Base-by-base conservation (phyloP, 2,888 invertebrate species). In the Cataglyphis rosenhaueri region DNA sequence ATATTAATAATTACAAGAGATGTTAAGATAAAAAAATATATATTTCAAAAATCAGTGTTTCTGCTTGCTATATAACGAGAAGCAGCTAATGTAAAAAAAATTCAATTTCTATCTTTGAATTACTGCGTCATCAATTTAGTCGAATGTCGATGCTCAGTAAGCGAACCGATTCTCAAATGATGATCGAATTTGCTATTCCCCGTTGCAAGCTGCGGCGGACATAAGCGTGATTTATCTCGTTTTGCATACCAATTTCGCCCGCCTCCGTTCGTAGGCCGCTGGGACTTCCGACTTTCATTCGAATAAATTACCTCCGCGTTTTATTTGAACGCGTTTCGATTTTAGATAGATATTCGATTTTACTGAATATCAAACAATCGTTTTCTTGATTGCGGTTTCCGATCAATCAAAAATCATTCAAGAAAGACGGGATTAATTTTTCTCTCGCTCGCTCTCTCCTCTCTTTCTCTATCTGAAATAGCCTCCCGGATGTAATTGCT, bases 211-310 rank as follows among this genome's bases (percentile, higher is more conserved):
- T 93, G 93, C 89, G 88, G 88, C 88, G 88, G 88, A 92, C 92
- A 88, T 91, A 90, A 91, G 91, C 91, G 91, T 92, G 92, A 93
- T 93, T 93, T 92, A 93, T 92, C 89, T 87, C 89, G 87, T 91
- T 93, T 92, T 91, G 90, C 91, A 90, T 91, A 91, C 89, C 91
- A 91, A 91, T 92, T 91, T 91, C 87, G 86, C 75, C 81, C 74
- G 85, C 87, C 86, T 84, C 86, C 90, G 85, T 68, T 84, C 79
- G 81, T 84, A 82, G 86, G 76, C 88, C 86, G 78, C 81, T 86
- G 85, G 88, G 86, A 88, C 85, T 88, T 88, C 87, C 85, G 86
- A 86, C 86, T 87, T 88, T 87, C 90, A 85, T 87, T 82, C 86
- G 86, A 85, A 91, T 90, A 90, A 90, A 91, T 90, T 90, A 87